Evolutionary conservation across 2,113 vertebrate species (phyloP), one percentile per base, ranked within the genome.

Genomic region (Ardeotis arabs): DNA sequence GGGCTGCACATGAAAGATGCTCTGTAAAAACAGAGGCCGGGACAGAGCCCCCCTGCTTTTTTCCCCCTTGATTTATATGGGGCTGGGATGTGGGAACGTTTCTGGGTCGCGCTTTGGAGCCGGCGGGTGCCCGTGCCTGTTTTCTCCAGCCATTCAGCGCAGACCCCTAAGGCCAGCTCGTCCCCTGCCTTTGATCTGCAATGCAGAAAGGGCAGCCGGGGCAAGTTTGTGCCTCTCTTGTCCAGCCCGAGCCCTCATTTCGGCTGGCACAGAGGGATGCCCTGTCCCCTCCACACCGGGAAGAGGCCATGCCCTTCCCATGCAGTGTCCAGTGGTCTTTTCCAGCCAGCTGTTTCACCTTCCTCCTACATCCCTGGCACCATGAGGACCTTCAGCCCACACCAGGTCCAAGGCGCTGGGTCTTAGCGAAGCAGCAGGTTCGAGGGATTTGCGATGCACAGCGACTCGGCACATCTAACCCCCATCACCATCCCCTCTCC

Each of bases 11-110:
- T 95, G 95, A 97, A 96, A 96, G 93, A 96, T 96, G 88, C 83
- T 94, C 96, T 93, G 80, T 96, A 97, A 97, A 95, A 97, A 94
- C 90, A 95, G 92, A 96, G 95, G 92, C 90, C 2, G 35, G 88
- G 85, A 92, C 4, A 5, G 88, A 88, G 58, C 56, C 92, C 87
- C 81, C 75, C 62, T 41, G 15, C 15, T 69, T 78, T 44, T 77
- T 62, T 6, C 66, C 83, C 94, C 89, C 93, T 94, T 94, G 96
- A 96, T 92, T 96, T 97, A 96, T 94, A 96, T 95, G 96, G 95
- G 96, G 80, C 92, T n/a, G 58, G 92, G 91, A 97, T 97, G 96
- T 96, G 96, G 95, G 96, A 97, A 95, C 76, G 8, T 95, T 95
- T 94, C 90, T 93, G 92, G 92, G 88, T 92, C 28, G 49, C 11